phyloP scores from a whole-genome alignment of 2,797 vertebrate genomes.

The Betta splendens region DNA sequence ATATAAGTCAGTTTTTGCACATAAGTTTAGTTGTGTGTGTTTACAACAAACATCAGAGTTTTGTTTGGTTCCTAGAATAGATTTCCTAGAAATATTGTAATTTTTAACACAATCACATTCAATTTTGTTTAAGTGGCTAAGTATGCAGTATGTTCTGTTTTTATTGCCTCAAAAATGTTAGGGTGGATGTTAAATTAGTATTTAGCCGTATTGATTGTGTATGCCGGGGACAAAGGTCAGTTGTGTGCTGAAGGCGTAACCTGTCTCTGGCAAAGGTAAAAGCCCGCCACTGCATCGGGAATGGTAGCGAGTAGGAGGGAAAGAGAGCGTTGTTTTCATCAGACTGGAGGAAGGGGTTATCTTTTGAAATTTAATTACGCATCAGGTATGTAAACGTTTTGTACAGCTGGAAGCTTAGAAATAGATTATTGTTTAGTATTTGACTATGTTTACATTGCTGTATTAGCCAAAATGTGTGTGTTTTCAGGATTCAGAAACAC shows the following conservation, averaged over 20 bases:
- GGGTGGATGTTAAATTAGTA: background rate
- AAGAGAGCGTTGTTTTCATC: background rate
- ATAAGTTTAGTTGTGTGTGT: slow-evolving; percentile 12
- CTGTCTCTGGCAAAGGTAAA: slow-evolving; percentile 22
- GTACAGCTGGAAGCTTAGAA: background rate
- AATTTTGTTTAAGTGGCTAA: no score
- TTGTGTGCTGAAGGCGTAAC: slow-evolving; percentile 54
- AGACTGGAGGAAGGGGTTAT: background rate
- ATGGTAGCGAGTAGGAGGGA: slow-evolving; percentile 12
- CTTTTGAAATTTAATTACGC: slow-evolving; percentile 8
- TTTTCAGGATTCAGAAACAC: background rate
- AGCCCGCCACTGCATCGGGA: slow-evolving; percentile 1
- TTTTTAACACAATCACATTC: no score
- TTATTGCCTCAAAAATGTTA: background rate
- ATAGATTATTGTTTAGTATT: background rate
- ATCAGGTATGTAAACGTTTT: slow-evolving; percentile 27
- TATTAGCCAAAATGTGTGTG: background rate
- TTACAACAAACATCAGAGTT: slow-evolving; percentile 5
- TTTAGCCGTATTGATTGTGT: slow-evolving; percentile 37
- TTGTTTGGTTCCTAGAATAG: slow-evolving; percentile 3
- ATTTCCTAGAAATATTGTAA: slow-evolving; percentile 3
- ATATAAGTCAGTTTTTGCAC: no score
- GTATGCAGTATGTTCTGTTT: no score
- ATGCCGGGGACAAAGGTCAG: slow-evolving; percentile 48
- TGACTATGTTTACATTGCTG: background rate